Evolutionary conservation across 2,113 vertebrate genomes (phyloP).

Genomic region (Ploceus nigricollis): DNA sequence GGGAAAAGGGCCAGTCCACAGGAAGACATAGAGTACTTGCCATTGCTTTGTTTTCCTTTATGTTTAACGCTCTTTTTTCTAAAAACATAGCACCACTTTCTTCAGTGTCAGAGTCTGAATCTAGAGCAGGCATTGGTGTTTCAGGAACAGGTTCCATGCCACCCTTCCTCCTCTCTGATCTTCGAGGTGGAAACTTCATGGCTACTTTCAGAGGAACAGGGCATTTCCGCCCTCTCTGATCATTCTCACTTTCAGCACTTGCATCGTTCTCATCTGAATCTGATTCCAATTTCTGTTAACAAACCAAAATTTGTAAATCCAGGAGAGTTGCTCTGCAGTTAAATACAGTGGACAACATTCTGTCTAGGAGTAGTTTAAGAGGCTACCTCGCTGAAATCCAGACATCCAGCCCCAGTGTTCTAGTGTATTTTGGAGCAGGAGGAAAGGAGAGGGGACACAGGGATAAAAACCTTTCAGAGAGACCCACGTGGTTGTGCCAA

Average conservation of each 20-base stretch:
- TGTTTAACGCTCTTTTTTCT: conserved; percentile 91
- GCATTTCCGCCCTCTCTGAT: conserved; percentile 41
- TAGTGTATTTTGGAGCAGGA: rapidly evolving
- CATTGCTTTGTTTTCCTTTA: conserved; percentile 98
- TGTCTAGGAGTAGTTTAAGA: not conserved
- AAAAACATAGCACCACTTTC: conserved; percentile 83
- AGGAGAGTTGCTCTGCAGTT: not conserved
- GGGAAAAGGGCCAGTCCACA: not conserved
- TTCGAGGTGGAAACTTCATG: conserved; percentile 82
- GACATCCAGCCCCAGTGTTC: not conserved
- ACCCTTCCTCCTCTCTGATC: conserved; percentile 50
- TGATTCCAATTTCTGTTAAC: conserved; percentile 56
- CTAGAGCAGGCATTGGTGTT: not conserved
- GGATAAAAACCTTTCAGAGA: not conserved
- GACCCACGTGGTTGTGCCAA: rapidly evolving
- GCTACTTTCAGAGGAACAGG: conserved; percentile 79
- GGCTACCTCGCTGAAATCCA: not conserved
- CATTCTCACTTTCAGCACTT: conserved; percentile 22
- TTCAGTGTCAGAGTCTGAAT: conserved; percentile 66
- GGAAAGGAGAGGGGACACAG: rapidly evolving
- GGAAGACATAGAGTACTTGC: conserved; percentile 61
- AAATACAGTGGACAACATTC: not conserved
- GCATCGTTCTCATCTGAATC: conserved; percentile 10
- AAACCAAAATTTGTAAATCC: not conserved
- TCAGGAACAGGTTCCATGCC: conserved; percentile 50